phyloP scores from a whole-genome alignment of 2,888 invertebrate genomes.

The Andrena fulva region DNA sequence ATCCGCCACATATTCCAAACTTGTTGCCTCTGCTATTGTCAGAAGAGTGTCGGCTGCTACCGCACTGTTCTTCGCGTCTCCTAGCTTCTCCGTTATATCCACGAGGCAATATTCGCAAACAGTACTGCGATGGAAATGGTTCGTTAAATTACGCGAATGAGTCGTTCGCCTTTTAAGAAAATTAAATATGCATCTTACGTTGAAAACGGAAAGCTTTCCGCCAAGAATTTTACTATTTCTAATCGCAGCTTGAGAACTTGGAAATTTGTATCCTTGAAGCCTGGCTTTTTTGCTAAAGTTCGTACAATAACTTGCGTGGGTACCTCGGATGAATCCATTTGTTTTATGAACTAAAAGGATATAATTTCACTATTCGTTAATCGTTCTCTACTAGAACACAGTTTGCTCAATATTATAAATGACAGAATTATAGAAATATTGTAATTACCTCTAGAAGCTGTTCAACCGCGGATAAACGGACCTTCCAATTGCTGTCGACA shows the following conservation, averaged over 20 bases:
- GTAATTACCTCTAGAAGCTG: slow-evolving; percentile 86
- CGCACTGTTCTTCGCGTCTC: slow-evolving; percentile 92
- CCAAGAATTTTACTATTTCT: slow-evolving; percentile 92
- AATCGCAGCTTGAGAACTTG: slow-evolving; percentile 94
- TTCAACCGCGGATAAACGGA: slow-evolving; percentile 91
- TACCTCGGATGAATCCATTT: slow-evolving; percentile 88
- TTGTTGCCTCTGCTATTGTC: slow-evolving; percentile 92
- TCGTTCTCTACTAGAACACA: neutral
- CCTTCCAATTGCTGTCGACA: slow-evolving; percentile 94
- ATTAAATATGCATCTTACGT: slow-evolving; percentile 83
- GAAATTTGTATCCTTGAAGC: slow-evolving; percentile 94
- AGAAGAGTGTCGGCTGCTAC: slow-evolving; percentile 90
- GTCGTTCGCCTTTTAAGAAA: neutral
- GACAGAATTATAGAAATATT: neutral
- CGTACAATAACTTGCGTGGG: slow-evolving; percentile 92
- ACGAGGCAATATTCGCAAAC: slow-evolving; percentile 91
- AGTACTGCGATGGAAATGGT: slow-evolving; percentile 84
- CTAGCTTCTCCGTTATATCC: slow-evolving; percentile 94
- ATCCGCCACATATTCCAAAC: slow-evolving; percentile 90
- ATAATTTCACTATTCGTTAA: slow-evolving; percentile 8
- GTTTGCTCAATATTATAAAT: slow-evolving; percentile 6
- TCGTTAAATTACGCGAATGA: slow-evolving; percentile 9
- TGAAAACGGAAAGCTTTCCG: slow-evolving; percentile 91
- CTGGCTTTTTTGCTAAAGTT: slow-evolving; percentile 92
- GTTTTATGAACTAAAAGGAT: slow-evolving; percentile 86